phyloP scores from a whole-genome alignment of 2,797 vertebrate genomes.

The Yasuhikotakia modesta region DNA sequence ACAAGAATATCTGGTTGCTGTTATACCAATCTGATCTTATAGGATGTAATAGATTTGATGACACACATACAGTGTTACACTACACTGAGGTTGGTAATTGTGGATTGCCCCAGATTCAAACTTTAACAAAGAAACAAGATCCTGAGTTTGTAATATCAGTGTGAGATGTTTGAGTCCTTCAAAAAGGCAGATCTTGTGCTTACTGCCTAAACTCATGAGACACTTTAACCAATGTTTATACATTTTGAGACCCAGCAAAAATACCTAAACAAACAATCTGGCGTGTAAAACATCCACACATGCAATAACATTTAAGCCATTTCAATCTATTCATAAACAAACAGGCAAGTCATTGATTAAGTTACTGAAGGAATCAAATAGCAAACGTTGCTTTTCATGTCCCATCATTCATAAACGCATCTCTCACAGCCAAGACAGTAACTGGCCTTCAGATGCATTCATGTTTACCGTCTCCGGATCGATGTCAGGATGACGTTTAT shows the following conservation, averaged over 20 bases:
- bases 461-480: constrained; percentile 38
- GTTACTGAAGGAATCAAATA: neutral
- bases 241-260: too few relatives aligned
- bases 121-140: constrained; percentile 12
- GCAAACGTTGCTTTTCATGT: neutral
- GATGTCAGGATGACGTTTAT: neutral
- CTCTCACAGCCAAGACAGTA: neutral
- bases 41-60: constrained; percentile 13
- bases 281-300: too few relatives aligned
- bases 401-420: neutral
- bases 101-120: constrained; percentile 1
- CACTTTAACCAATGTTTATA: too few relatives aligned
- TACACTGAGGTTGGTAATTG: neutral
- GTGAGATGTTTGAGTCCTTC: neutral
- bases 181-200: too few relatives aligned
- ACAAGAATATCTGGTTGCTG: constrained; percentile 30
- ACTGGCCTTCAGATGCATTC: constrained; percentile 6
- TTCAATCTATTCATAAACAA: too few relatives aligned
- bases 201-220: too few relatives aligned
- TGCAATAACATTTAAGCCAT: too few relatives aligned
- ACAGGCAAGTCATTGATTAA: too few relatives aligned
- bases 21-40: constrained; percentile 31
- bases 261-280: too few relatives aligned
- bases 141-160: neutral
- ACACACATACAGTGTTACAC: neutral